Conservation (phyloP, 2,888 invertebrate genomes). For the Blastobasis adustella region DNA sequence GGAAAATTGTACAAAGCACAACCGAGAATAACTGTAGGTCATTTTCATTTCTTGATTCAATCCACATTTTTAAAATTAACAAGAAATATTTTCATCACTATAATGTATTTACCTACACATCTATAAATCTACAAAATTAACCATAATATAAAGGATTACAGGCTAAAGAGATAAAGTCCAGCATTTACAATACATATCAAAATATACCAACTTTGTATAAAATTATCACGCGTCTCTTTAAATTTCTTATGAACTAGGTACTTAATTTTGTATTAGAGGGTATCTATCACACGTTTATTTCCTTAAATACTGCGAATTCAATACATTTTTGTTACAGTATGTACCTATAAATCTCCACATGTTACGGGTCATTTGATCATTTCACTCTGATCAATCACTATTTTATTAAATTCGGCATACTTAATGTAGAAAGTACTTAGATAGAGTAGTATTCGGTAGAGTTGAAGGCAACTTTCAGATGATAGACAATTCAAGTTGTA, state of each 20-base stretch:
- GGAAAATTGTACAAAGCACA: conserved; percentile 20
- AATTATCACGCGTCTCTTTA: conserved; percentile 23
- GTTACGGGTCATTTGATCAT: no score
- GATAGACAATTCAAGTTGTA: no score
- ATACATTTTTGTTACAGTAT: no score
- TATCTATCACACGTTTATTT: conserved; percentile 11
- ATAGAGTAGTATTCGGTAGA: no score
- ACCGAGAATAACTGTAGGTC: conserved; percentile 16
- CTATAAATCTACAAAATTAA: conserved; percentile 43
- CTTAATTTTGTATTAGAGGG: conserved; percentile 11
- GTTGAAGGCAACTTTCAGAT: no score
- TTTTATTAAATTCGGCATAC: no score
- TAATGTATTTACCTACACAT: conserved; percentile 17
- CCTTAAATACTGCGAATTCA: background rate
- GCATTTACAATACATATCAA: conserved; percentile 41
- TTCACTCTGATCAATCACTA: no score
- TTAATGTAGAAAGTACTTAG: no score
- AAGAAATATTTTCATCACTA: conserved; percentile 17
- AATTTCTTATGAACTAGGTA: conserved; percentile 23
- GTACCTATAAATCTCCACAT: no score
- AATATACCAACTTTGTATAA: conserved; percentile 30
- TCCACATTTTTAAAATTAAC: conserved; percentile 15
- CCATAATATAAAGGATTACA: conserved; percentile 36
- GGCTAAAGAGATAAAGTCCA: conserved; percentile 59
- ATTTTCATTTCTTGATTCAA: background rate